Percentiles rank a stretch among this genome's conserved stretches.
Evolutionary conservation across 1,140 invertebrate genomes (phyloP).

Genomic region (Portunus trituberculatus): DNA sequence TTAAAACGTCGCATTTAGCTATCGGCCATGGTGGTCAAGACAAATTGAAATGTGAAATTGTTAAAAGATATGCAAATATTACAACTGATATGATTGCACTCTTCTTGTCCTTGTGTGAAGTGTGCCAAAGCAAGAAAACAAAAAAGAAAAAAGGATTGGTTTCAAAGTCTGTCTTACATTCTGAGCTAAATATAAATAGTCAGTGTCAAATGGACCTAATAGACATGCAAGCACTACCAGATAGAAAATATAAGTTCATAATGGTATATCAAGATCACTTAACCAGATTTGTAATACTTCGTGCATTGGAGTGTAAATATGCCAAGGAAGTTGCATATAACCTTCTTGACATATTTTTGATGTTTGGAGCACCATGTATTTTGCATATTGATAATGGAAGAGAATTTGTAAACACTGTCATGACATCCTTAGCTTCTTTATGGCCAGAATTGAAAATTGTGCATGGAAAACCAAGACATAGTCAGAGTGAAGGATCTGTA

Average conservation of each 20-base stretch:
- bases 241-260: conserved; percentile 27
- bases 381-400: conserved; percentile 30
- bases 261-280: conserved; percentile 33
- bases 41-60: conserved; percentile 39
- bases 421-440: neutral
- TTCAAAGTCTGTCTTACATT: conserved; percentile 34
- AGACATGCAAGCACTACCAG: neutral
- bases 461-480: conserved; percentile 28
- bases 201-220: conserved; percentile 11
- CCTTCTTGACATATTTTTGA: neutral
- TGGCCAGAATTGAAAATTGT: too few species aligned
- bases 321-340: conserved; percentile 15
- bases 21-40: neutral
- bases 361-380: conserved; percentile 4
- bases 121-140: neutral
- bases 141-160: neutral
- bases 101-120: conserved; percentile 34
- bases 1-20: conserved; percentile 39
- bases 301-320: neutral
- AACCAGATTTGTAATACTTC: conserved; percentile 28
- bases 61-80: conserved; percentile 22
- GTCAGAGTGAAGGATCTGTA: neutral
- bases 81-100: conserved; percentile 29
- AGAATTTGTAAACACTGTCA: conserved; percentile 36
- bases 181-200: neutral